Base-by-base conservation (phyloP, 2,797 vertebrate genomes). In the Cirrhinus mrigala region DNA sequence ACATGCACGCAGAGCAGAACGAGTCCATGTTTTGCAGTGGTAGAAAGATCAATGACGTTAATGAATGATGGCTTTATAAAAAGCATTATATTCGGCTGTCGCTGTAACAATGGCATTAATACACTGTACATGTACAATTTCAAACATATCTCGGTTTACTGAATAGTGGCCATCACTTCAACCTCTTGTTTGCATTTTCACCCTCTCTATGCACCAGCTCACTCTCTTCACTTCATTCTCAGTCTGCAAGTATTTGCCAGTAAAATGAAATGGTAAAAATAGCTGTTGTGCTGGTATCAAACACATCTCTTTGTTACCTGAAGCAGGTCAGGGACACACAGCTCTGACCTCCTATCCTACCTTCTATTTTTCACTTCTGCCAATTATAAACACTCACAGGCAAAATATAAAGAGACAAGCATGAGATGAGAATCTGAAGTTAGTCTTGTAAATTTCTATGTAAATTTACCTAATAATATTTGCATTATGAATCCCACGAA, bases 181-280 rank as follows among this genome's bases (percentile, higher is more conserved):
- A 54, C 29, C 60, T 76, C 22, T 27, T 66, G 82, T 76, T 76
- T 83, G 82, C 82, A 68, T 54, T 64, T n/a, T 60, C 24, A 6
- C 50, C 16, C 40, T 70, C 81, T 83, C 44, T 29, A 18, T 64
- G 62, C 68, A 73, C 37, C 37, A 81, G 37, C 68, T 27, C 48
- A 29, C 60, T 62, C 69, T 68, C 44, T 33, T 52, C 9, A 66
- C 33, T 52, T 52, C 74, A 70, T 40, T 46, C 66, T 52, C 54
- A 3, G 68, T 15, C 69, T 71, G 27, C 54, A 74, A 62, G 66
- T 40, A 89, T 89, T 88, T 89, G 86, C 82, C 84, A 85, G 81
- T 87, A 56, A 89, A 89, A 89, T 89, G 1, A 79, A 87, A 84
- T 71, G 81, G 83, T 81, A 33, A 73, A 87, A 77, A 82, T 82